phyloP scores from a whole-genome alignment of 2,113 vertebrate species.

The Mormyrus iriodes region DNA sequence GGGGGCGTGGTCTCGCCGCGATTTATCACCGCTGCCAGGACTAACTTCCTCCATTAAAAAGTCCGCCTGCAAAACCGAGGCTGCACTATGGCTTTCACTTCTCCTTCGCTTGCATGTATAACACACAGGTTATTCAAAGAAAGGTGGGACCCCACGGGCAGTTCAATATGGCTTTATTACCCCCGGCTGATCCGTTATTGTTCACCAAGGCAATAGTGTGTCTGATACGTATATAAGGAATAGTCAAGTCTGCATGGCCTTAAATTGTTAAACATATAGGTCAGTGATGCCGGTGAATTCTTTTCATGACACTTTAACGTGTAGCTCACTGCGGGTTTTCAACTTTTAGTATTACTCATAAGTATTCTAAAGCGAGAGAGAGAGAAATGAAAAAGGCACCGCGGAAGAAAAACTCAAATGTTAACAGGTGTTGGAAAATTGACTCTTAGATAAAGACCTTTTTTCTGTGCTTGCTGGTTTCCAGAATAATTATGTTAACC shows the following conservation, averaged over 20 bases:
- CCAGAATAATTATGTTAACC: constrained; percentile 20
- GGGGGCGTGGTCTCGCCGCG: constrained; percentile 21
- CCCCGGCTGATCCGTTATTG: constrained; percentile 13
- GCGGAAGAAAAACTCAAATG: not conserved
- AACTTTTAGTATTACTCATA: not conserved
- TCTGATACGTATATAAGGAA: not conserved
- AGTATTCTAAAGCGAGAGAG: not conserved
- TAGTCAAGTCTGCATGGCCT: constrained; percentile 17
- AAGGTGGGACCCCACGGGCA: constrained; percentile 9
- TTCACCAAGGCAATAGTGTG: not conserved
- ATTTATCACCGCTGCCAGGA: constrained; percentile 27
- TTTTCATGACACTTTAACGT: not conserved
- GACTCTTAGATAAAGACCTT: constrained; percentile 2
- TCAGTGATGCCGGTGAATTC: not conserved
- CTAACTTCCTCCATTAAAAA: constrained; percentile 54
- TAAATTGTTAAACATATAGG: constrained; percentile 24
- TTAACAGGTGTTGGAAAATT: constrained; percentile 13
- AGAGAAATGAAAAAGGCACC: not conserved
- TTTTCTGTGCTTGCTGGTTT: constrained; percentile 20
- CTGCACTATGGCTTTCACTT: constrained; percentile 35
- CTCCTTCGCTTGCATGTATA: not conserved
- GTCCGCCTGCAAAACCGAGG: constrained; percentile 50
- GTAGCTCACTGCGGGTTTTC: not conserved
- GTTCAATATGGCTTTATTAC: constrained; percentile 11
- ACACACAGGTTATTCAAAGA: not conserved